phyloP scores from a whole-genome alignment of 2,113 vertebrate species.

The Hippocampus abdominalis region DNA sequence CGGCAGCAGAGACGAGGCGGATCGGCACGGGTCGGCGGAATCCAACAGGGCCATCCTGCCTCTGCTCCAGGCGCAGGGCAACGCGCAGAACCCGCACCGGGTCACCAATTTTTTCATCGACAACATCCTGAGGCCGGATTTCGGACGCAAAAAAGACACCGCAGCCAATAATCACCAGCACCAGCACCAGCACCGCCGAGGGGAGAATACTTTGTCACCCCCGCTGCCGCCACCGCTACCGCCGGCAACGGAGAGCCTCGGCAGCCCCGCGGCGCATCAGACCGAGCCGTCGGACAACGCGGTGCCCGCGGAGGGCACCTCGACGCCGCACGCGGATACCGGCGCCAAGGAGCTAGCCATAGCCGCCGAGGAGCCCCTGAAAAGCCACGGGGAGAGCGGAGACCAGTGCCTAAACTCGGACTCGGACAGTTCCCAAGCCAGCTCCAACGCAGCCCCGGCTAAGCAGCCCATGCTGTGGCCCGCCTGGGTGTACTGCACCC shows the following conservation, averaged over 20 bases:
- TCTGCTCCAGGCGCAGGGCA: slow-evolving; percentile 79
- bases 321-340: slow-evolving; percentile 75
- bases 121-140: slow-evolving; percentile 91
- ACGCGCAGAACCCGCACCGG: slow-evolving; percentile 82
- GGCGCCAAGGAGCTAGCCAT: slow-evolving; percentile 76
- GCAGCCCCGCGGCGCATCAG: slow-evolving; percentile 72
- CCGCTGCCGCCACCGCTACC: slow-evolving; percentile 45
- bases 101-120: slow-evolving; percentile 98
- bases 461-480: slow-evolving; percentile 95
- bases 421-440: slow-evolving; percentile 92
- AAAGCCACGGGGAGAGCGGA: slow-evolving; percentile 76
- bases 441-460: slow-evolving; percentile 71
- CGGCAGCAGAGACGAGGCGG: slow-evolving; percentile 75
- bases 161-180: slow-evolving; percentile 25
- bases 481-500: slow-evolving; percentile 98
- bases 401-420: slow-evolving; percentile 94
- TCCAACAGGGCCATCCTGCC: slow-evolving; percentile 78
- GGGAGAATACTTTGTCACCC: slow-evolving; percentile 57
- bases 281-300: slow-evolving; percentile 69
- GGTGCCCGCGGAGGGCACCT: slow-evolving; percentile 79
- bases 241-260: slow-evolving; percentile 61
- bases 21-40: slow-evolving; percentile 76
- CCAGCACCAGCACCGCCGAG: slow-evolving; percentile 35
- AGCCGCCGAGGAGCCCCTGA: slow-evolving; percentile 78
- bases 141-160: slow-evolving; percentile 84